Percentiles rank a stretch among this genome's conserved stretches.
Conservation (phyloP, 2,797 vertebrate species). For the Pampus argenteus region DNA sequence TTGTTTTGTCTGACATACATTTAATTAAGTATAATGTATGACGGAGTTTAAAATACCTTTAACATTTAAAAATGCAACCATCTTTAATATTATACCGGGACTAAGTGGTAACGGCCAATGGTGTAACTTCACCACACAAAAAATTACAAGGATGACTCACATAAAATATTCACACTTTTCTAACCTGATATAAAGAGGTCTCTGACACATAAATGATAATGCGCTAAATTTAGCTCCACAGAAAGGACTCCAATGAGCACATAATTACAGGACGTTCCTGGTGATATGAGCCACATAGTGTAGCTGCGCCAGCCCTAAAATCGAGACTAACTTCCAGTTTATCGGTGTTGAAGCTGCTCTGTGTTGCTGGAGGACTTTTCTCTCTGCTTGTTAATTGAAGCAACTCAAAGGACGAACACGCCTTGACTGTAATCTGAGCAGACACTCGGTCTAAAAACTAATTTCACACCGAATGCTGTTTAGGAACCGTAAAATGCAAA, state of each 20-base stretch:
- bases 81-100: too few relatives aligned
- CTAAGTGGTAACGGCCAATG: too few relatives aligned
- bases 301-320: constrained; percentile 41
- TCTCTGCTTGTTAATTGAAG: constrained; percentile 51
- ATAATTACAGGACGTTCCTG: constrained; percentile 56
- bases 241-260: background rate
- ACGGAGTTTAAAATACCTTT: too few relatives aligned
- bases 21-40: background rate
- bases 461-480: constrained; percentile 10
- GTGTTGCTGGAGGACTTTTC: constrained; percentile 38
- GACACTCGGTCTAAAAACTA: background rate
- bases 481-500: constrained; percentile 2
- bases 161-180: background rate
- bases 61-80: too few relatives aligned
- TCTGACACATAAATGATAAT: background rate
- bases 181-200: background rate
- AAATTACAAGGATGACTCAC: background rate
- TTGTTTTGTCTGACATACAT: background rate
- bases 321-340: constrained; percentile 62
- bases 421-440: constrained; percentile 28
- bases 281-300: constrained; percentile 23
- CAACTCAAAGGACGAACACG: constrained; percentile 31
- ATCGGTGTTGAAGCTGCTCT: constrained; percentile 42
- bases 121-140: too few relatives aligned
- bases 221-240: constrained; percentile 31